Base-by-base conservation (phyloP, 2,888 invertebrate species). In the Tromatobia lineatoria region DNA sequence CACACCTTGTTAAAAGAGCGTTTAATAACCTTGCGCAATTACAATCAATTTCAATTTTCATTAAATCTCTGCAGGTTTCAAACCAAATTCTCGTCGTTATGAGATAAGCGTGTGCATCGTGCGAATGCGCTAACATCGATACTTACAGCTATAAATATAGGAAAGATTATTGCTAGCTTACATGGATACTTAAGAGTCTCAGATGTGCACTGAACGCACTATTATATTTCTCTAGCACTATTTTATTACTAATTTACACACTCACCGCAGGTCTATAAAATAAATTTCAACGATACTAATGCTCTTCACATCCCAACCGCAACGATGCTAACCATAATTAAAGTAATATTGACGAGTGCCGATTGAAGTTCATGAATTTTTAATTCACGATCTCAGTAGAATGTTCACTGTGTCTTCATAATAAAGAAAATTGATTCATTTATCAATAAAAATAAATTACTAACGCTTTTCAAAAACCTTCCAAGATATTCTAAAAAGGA, bases 221-320 rank as follows among this genome's bases (percentile, higher is more conserved):
- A 42, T 54, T 57, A 71, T 71, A 71, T 71, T 71, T 57, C 38
- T 42, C 54, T 42, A 38, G 57, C 11, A 23, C 29, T 23, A 69
- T 74, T 82, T 74, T 69, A 78, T 64, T 54, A 42, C 74, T 64
- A 23, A 34, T 57, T 57, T 57, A 38, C 61, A 18, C n/a, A 45
- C 82, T 74, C 67, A 29, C 34, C 61, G 34, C 25, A 18, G 45
- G 45, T 6, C 71, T 64, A 83, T 83, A 83, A 80, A 80, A 64
- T 20, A 20, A 71, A 83, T 80, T 80, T 83, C 20, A 66, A 59
- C 64, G 34, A 67, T 50, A 54, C 42, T 74, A 79, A 75, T 75
- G 67, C 57, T 7, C 13, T 69, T 25, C 57, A n/a, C 15, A 45
- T 42, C 23, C 18, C 18, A 38, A 73, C 52, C 74, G 73, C 70